Evolutionary conservation across 2,888 invertebrate species (phyloP).

Genomic region (Mylabris sibirica): DNA sequence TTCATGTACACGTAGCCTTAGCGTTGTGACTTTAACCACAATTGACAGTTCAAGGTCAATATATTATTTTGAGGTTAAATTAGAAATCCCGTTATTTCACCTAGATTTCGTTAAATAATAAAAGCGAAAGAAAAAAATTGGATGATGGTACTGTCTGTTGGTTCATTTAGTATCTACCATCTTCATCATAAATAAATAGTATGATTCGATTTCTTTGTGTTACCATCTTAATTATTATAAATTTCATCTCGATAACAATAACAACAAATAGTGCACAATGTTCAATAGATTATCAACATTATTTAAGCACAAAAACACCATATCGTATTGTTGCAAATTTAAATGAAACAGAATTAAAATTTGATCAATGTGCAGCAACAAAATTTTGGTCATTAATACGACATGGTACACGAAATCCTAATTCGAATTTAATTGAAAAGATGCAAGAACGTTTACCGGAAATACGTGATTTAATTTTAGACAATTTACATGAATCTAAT

Average conservation of each 20-base stretch:
- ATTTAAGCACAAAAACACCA: constrained; percentile 75
- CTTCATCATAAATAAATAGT: neutral
- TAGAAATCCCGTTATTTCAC: constrained; percentile 2
- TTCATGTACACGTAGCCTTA: no score
- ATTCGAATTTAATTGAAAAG: constrained; percentile 64
- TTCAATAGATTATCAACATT: constrained; percentile 50
- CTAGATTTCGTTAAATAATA: neutral
- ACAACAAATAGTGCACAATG: constrained; percentile 3
- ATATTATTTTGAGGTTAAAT: neutral
- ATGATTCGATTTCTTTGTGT: neutral
- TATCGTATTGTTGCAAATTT: constrained; percentile 75
- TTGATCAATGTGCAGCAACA: constrained; percentile 56
- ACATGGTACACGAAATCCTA: constrained; percentile 81
- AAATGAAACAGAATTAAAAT: constrained; percentile 67
- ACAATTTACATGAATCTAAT: constrained; percentile 62
- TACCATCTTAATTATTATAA: neutral
- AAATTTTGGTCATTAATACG: constrained; percentile 80
- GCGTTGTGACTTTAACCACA: neutral
- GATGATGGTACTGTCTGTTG: neutral
- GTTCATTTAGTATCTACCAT: neutral
- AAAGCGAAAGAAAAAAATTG: neutral
- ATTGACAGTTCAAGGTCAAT: neutral
- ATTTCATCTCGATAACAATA: neutral
- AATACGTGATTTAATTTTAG: constrained; percentile 66
- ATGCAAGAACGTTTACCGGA: constrained; percentile 65